These are phyloP conservation scores for Trachops cirrhosus DNA, from an alignment of 2,797 vertebrate species.

Conservation along the genomic window DNA sequence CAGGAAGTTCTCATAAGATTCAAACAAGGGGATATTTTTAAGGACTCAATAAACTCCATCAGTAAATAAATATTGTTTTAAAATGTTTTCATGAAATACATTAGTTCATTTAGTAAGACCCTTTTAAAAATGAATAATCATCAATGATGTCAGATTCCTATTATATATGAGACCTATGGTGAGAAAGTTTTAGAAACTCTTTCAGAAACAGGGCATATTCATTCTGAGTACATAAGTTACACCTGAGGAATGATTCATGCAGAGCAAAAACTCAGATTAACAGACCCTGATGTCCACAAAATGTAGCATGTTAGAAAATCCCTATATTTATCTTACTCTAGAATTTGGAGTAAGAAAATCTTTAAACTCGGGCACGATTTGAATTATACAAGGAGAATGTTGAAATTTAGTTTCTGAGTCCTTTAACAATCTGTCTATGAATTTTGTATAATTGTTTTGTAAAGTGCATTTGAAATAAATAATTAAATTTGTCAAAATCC, in stretches of 20 bases:
- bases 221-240: neutral
- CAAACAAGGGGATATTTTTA: neutral
- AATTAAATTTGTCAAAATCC: neutral
- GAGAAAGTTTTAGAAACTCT: neutral
- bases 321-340: neutral
- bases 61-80: conserved; percentile 26
- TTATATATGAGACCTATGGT: neutral
- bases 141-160: neutral
- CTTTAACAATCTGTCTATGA: neutral
- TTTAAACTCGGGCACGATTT: neutral
- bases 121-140: neutral
- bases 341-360: neutral
- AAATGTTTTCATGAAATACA: neutral
- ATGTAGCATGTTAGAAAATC: neutral
- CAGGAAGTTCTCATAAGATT: neutral
- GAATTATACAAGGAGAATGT: neutral
- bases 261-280: neutral
- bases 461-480: neutral
- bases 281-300: neutral
- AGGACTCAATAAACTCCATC: neutral
- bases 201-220: neutral
- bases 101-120: neutral
- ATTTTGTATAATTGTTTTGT: neutral
- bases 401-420: neutral
- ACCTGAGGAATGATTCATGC: neutral